Conservation (phyloP, 2,888 invertebrate species). For the Anagyrus pseudococci region DNA sequence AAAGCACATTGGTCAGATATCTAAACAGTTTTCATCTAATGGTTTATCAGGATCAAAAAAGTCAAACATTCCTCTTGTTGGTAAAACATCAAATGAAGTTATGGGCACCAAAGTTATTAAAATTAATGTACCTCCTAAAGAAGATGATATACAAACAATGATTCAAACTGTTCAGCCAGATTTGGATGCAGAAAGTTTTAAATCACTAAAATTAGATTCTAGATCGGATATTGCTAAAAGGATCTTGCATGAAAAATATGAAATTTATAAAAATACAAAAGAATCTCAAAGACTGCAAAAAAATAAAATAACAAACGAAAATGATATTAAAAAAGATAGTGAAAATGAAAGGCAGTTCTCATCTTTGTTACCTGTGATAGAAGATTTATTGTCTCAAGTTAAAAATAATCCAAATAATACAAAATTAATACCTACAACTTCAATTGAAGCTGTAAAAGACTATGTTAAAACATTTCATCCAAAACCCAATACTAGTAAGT, state of each 20-base stretch:
- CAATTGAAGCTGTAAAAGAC: constrained; percentile 44
- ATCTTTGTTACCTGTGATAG: constrained; percentile 51
- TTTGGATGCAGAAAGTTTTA: constrained; percentile 48
- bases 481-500: constrained; percentile 29
- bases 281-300: constrained; percentile 26
- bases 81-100: constrained; percentile 21
- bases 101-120: constrained; percentile 35
- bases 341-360: constrained; percentile 47
- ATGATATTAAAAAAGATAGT: constrained; percentile 38
- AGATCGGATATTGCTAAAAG: constrained; percentile 16
- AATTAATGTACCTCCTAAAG: constrained; percentile 47
- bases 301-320: constrained; percentile 30
- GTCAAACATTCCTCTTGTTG: constrained; percentile 8
- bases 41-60: constrained; percentile 21
- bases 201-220: constrained; percentile 37
- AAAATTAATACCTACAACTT: constrained; percentile 39
- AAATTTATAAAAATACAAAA: constrained; percentile 18
- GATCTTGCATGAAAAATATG: not conserved
- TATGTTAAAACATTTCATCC: constrained; percentile 45
- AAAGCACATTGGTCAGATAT: constrained; percentile 21
- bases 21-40: constrained; percentile 27
- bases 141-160: constrained; percentile 57
- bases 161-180: constrained; percentile 54
- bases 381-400: constrained; percentile 50
- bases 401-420: constrained; percentile 45